Evolutionary conservation across 1,140 invertebrate genomes (phyloP).

Genomic region (Nasonia vitripennis): DNA sequence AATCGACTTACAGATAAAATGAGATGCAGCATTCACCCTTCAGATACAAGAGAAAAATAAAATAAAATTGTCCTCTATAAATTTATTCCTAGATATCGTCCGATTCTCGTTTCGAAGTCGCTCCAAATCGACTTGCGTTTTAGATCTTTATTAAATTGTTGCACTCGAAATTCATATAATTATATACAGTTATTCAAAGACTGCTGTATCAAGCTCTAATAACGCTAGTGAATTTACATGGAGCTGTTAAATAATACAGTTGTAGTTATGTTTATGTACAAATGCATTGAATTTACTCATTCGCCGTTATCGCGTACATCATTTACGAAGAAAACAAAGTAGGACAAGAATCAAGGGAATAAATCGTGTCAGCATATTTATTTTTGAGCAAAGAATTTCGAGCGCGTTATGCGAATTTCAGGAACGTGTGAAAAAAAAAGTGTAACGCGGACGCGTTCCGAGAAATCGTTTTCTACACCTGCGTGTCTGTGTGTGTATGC

Average conservation of each 20-base stretch:
- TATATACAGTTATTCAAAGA: slow-evolving; percentile 41
- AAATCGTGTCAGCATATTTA: background rate
- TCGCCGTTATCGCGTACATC: slow-evolving; percentile 1
- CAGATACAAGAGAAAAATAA: background rate
- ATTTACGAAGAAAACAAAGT: background rate
- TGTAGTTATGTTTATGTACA: slow-evolving; percentile 18
- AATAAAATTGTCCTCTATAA: background rate
- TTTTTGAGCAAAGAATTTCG: background rate
- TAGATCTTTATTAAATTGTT: background rate
- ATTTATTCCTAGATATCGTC: background rate
- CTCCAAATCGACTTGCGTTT: no score
- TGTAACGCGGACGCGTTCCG: background rate
- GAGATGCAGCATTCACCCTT: slow-evolving; percentile 13
- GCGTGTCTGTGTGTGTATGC: background rate
- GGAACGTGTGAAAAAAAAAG: background rate
- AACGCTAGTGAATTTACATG: slow-evolving; percentile 26
- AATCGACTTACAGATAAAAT: slow-evolving; percentile 47
- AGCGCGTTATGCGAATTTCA: background rate
- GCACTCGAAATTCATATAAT: background rate
- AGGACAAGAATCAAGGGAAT: background rate
- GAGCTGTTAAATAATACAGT: slow-evolving; percentile 32
- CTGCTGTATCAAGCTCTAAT: slow-evolving; percentile 2
- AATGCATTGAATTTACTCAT: slow-evolving; percentile 33
- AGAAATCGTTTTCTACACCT: background rate
- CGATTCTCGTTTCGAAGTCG: background rate